Base-by-base conservation (phyloP, 2,113 vertebrate species). In the Microcebus ravelobensis region DNA sequence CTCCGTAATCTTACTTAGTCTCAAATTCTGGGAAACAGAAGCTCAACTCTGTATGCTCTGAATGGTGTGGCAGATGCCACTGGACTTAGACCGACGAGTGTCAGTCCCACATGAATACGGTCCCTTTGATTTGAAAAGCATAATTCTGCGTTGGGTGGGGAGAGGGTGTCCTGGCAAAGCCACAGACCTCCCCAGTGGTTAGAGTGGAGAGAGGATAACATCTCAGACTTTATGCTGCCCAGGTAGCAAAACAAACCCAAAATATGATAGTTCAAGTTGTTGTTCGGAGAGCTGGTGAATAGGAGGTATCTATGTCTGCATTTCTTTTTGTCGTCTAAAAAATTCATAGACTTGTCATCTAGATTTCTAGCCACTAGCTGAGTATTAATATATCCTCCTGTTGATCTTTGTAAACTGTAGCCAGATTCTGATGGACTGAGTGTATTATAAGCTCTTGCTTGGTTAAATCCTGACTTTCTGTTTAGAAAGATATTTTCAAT, bases 101-200 rank as follows among this genome's bases (percentile, higher is more conserved):
- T 0, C 3, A 65, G 1, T 42, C 36, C 82, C 39, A 7, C 20
- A 1, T 3, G 8, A 74, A 8, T 0, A 1, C 0, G 34, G 3
- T 20, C 70, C 52, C 34, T 36, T 79, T 61, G 39, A 12, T 67
- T 68, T 25, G 34, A 29, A 86, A 82, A 73, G 87, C 20, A n/a
- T 25, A 39, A 48, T 23, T 80, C 73, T 50, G 48, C 36, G 17
- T 14, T 42, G 11, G 29, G 55, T 1, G 3, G 15, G 42, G 20
- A 59, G 4, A 27, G 42, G 34, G 21, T 31, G 12, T 34, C 85
- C 39, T 27, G 65, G 20, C 71, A 81, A 29, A 94, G 67, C 21
- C 21, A 17, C 2, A 85, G 39, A 57, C 13, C 9, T 29, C 14
- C 52, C 55, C 31, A 2, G 21, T 1, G 8, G 17, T 18, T 52